phyloP scores from a whole-genome alignment of 1,140 invertebrate genomes.

The Saccostrea glomerata region DNA sequence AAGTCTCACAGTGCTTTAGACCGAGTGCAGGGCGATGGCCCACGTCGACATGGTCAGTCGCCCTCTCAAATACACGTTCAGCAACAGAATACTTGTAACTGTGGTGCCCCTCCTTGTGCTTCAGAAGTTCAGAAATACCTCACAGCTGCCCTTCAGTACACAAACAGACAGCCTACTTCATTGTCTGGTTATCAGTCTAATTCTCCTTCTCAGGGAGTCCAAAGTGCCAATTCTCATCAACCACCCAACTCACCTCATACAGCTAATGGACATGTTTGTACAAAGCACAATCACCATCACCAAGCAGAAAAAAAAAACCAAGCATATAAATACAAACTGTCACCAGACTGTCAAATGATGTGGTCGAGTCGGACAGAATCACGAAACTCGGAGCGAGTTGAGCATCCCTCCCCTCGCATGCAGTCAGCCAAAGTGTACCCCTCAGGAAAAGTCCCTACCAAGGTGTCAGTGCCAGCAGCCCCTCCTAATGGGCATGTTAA shows the following conservation, averaged over 20 bases:
- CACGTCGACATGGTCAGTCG: background rate
- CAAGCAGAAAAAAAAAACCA: constrained; percentile 47
- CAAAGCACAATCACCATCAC: constrained; percentile 50
- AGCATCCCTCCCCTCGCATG: constrained; percentile 44
- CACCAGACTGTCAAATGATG: constrained; percentile 37
- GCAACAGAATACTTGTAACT: constrained; percentile 33
- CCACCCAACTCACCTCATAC: background rate
- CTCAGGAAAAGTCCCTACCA: constrained; percentile 54
- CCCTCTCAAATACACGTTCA: constrained; percentile 26
- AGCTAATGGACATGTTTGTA: constrained; percentile 43
- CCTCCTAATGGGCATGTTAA: constrained; percentile 42
- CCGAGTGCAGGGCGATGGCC: background rate
- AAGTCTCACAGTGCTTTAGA: constrained; percentile 51
- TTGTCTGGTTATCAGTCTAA: background rate
- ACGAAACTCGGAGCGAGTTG: constrained; percentile 42
- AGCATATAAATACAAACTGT: constrained; percentile 54
- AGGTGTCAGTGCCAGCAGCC: constrained; percentile 50
- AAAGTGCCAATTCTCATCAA: constrained; percentile 5
- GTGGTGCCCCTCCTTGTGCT: constrained; percentile 13
- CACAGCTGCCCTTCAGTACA: constrained; percentile 46
- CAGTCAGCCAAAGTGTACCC: constrained; percentile 49
- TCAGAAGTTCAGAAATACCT: constrained; percentile 27
- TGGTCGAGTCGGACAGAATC: constrained; percentile 49
- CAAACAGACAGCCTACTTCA: constrained; percentile 39
- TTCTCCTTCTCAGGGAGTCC: constrained; percentile 7